Base-by-base conservation (phyloP, 2,113 vertebrate genomes). In the Haemorhous mexicanus region DNA sequence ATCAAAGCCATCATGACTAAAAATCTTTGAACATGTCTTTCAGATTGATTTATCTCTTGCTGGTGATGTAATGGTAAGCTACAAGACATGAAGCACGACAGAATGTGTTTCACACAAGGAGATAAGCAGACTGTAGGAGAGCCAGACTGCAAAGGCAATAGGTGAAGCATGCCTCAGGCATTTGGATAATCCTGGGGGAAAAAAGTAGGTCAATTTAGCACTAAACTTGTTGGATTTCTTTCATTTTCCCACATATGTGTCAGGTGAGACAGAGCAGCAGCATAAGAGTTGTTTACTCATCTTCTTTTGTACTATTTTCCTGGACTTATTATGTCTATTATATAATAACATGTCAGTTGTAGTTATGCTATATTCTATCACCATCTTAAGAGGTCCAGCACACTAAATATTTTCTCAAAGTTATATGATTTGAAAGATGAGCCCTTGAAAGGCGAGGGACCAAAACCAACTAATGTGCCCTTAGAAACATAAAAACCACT, bases 1-100 rank as follows among this genome's bases (percentile, higher is more conserved):
- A 94, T 69, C 81, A 96, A 91, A 95, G 21, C 56, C 64, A 91
- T 87, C 83, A 93, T 86, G 96, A 95, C 84, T 19, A 86, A 94
- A 90, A 97, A 91, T 76, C 20, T 74, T 84, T 91, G 9, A 80
- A 85, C 1, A 13, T 87, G 59, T 86, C 78, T 68, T 96, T 91
- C 56, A 83, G 52, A 79, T 59, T 93, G 92, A 93, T 95, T 96
- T 96, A 82, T 96, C 55, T 96, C 46, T 32, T 32, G 9, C 67
- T 80, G 68, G 69, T 93, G 94, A 93, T 70, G 37, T 84, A 89
- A 97, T 61, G 35, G 79, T 67, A 93, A 89, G 26, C 76, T 87
- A 73, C 44, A 70, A 89, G 47, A 91, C 72, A 67, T 8, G n/a
- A 94, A 89, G 33, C 50, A 19, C 10, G 52, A 92, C 68, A 55